Evolutionary conservation across 1,140 invertebrate genomes (phyloP).

Genomic region (Ips nitidus): DNA sequence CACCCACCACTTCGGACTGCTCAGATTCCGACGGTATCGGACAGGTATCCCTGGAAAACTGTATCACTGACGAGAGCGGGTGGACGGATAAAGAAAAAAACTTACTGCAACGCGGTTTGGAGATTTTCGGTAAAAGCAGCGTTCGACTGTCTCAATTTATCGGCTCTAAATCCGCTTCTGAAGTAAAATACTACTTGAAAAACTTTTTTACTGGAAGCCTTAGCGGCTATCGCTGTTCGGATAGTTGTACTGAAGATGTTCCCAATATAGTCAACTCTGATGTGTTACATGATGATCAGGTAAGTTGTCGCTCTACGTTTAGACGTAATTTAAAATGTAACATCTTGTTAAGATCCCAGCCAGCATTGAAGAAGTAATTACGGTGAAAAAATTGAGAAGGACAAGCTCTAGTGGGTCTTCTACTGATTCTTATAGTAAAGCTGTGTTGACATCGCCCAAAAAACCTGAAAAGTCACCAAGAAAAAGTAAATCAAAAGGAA

Average conservation of each 20-base stretch:
- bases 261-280: conserved; percentile 18
- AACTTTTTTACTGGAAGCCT: conserved; percentile 47
- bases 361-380: conserved; percentile 58
- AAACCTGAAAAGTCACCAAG: background rate
- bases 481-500: conserved; percentile 1
- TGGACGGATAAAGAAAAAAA: conserved; percentile 62
- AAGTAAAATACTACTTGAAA: conserved; percentile 62
- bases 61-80: conserved; percentile 49
- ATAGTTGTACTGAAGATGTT: background rate
- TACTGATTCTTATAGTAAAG: background rate
- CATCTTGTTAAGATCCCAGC: conserved; percentile 50
- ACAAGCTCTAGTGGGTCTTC: conserved; percentile 30
- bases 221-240: conserved; percentile 5
- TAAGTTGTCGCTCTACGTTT: conserved; percentile 16
- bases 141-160: conserved; percentile 64
- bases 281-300: conserved; percentile 43
- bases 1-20: conserved; percentile 18
- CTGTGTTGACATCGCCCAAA: too few relatives aligned
- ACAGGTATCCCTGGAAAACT: conserved; percentile 44
- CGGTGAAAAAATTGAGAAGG: conserved; percentile 39
- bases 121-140: conserved; percentile 65
- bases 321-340: background rate
- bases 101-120: conserved; percentile 61
- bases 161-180: conserved; percentile 62
- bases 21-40: conserved; percentile 29